Base-by-base conservation (phyloP, 2,797 vertebrate species). In the Discoglossus pictus region DNA sequence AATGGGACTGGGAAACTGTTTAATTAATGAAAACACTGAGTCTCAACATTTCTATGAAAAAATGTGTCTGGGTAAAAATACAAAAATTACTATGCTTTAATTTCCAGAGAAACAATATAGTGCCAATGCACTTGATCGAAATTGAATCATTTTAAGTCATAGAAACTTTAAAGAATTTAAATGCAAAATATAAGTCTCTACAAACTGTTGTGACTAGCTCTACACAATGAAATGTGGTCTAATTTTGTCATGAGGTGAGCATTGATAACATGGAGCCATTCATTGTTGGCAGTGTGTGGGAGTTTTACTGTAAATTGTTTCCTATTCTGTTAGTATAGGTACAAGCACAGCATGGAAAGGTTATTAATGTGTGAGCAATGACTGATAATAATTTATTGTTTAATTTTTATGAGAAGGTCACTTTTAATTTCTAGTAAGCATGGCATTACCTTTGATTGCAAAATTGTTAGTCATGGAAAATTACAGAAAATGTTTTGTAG, bases 401-500 rank as follows among this genome's bases (percentile, higher is more conserved):
- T 34, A 17, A 27, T 59, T 43, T 71, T 71, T 71, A 51, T 71
- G 38, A 58, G 60, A 70, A 70, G 52, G 53, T 71, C 20, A 25
- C 35, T 59, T 71, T 71, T 71, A 71, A 71, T 64, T 59, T 64
- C 38, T 20, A 64, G 44, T 52, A 71, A 71, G 64, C 61, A 65
- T 59, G 35, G 51, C 44, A 64, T 70, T 70, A 70, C 35, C 51
- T 39, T n/a, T 18, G 43, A 51, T 48, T 63, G 67, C 60, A 56
- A 61, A 63, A 70, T 62, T 50, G 60, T 43, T 65, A 64, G 68
- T 64, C 68, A 71, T 8, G 53, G 68, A 64, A 71, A 71, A 64
- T 58, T 20, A 71, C 21, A 71, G 44, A 64, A 50, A 64, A 50
- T 50, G 51, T 31, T 55, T 54, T 55, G 67, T 65, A 38, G 25